Evolutionary conservation across 1,140 invertebrate species (phyloP), one percentile per base, ranked within the genome.

Genomic region (Neuroterus valhalla): DNA sequence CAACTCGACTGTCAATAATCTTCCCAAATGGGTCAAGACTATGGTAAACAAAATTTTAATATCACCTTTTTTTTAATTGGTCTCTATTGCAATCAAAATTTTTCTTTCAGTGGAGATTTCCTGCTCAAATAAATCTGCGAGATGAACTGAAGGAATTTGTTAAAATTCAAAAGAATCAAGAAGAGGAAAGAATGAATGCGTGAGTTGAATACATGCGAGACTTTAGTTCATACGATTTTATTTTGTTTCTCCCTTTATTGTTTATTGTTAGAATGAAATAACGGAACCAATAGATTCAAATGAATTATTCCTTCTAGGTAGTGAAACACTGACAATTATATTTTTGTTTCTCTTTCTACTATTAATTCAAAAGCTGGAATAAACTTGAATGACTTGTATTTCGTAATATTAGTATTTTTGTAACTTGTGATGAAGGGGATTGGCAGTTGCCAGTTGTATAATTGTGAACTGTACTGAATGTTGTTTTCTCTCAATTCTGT

Each of bases 21-120:
- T 90, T n/a, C 87, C 87, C 17, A 89, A 87, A 72, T 90, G 88
- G 88, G 68, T 89, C 2, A 83, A 78, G 73, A 68, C 68, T 38
- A 82, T 86, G 79, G 88, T 89, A 74, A 82, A 82, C 74, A 77
- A 74, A 66, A 10, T 31, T 45, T 46, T 0, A 2, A 26, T 3
- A 31, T 43, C 26, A 15, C 21, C 23, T 23, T 12, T 55, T 55
- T 26, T 12, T 21, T 1, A 12, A 23, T 23, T 23, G 11, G n/a
- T 50, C 19, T 50, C 5, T 17, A 50, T 50, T 50, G 11, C 15
- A 50, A 3, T 19, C 8, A 6, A 17, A 26, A 52, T 11, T 66
- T 10, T 21, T 75, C 11, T 77, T 55, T 21, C 55, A 82, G 81
- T 76, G 71, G 52, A 14, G 10, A 17, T 15, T 10, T 1, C 66